These are phyloP conservation scores for Lampropteryx suffumata DNA, from an alignment of 2,888 invertebrate genomes.

Conservation along the genomic window DNA sequence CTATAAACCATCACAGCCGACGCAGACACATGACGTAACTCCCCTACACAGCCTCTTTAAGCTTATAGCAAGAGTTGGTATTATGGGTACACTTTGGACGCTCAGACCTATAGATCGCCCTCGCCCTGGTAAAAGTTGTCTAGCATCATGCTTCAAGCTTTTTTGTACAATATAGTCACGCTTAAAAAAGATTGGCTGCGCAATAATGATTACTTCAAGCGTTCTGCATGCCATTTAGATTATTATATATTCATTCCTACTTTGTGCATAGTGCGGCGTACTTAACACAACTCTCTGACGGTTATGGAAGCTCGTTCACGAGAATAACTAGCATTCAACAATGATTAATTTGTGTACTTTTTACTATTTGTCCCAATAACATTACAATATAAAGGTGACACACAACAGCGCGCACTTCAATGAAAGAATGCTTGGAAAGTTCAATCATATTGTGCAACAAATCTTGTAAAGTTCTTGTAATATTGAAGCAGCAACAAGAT, in stretches of 20 bases:
- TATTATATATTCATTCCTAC: conserved; percentile 80
- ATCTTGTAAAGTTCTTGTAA: conserved; percentile 83
- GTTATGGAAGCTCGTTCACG: conserved; percentile 71
- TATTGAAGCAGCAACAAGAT: conserved; percentile 80
- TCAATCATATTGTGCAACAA: conserved; percentile 83
- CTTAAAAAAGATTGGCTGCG: conserved; percentile 83
- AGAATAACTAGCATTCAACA: conserved; percentile 62
- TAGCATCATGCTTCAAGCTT: conserved; percentile 82
- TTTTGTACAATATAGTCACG: conserved; percentile 83
- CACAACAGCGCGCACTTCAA: conserved; percentile 72
- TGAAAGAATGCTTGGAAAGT: conserved; percentile 80
- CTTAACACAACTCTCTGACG: conserved; percentile 76
- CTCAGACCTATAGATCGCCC: conserved; percentile 80
- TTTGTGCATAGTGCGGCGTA: conserved; percentile 81
- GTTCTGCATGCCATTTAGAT: conserved; percentile 83
- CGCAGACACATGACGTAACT: conserved; percentile 68
- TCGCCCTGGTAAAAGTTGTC: conserved; percentile 81
- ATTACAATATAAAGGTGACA: conserved; percentile 81
- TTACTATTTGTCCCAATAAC: conserved; percentile 37
- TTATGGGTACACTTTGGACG: conserved; percentile 81
- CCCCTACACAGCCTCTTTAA: conserved; percentile 77
- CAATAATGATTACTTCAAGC: conserved; percentile 84
- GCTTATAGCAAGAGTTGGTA: conserved; percentile 80
- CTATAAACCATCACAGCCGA: conserved; percentile 68
- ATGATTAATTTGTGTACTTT: conserved; percentile 50